Evolutionary conservation across 2,888 invertebrate species (phyloP), one percentile per base, ranked within the genome.

Genomic region (Miltochrista miniata): DNA sequence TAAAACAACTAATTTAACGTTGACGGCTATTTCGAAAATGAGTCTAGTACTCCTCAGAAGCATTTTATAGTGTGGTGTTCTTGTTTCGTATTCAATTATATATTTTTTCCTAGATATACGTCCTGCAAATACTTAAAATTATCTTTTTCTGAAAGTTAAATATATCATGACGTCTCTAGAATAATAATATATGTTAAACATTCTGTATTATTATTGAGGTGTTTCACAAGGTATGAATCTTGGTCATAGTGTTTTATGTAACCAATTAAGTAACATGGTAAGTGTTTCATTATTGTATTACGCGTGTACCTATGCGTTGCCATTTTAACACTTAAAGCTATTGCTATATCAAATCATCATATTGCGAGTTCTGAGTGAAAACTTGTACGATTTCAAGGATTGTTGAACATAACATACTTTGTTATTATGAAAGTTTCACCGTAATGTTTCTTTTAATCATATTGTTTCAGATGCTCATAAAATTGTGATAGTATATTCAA

Each of bases 301-400:
- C 74, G 75, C 76, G 83, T 87, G 83, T 85, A 78, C 85, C 76
- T 82, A 85, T 77, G 84, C 80, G 71, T 78, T 83, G 79, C 76
- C 72, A 79, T 78, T 77, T 76, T 75, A 85, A 91, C 90, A 91
- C 89, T 90, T 90, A 91, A 90, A 91, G 90, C 91, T 91, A 88
- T 83, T 69, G 65, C 76, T 78, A 79, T 67, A 65, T 61, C 61
- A 67, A 69, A 71, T 57, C 51, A 55, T 54, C 64, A 61, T 42
- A 50, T 48, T 60, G 53, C 72, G 69, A 74, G 79, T 80, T 83
- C 79, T 85, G 88, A 89, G 87, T 85, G 79, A 61, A 64, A 59
- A 45, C 1, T 33, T 7, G 11, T 13, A 3, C n/a, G n/a, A n/a
- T n/a, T n/a, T n/a, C n/a, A n/a, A n/a, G n/a, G n/a, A n/a, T n/a